Percentiles rank a stretch among this genome's conserved stretches.
Conservation (phyloP, 2,797 vertebrate species). For the Galagoides demidoff region DNA sequence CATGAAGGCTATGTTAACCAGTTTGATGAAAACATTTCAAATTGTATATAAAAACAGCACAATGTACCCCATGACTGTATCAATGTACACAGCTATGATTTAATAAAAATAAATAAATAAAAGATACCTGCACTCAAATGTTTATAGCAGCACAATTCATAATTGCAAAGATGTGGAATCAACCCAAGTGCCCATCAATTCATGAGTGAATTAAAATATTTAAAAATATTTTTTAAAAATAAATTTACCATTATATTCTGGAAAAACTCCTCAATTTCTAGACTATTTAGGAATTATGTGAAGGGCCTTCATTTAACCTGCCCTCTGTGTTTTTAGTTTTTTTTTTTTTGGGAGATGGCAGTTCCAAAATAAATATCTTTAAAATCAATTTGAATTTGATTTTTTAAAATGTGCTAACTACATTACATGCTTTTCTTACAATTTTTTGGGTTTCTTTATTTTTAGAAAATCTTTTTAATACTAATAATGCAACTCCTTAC, state of each 20-base stretch:
- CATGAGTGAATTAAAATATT: no score
- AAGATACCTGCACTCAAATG: no score
- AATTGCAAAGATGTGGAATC: no score
- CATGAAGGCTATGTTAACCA: no score
- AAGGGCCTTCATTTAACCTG: background rate
- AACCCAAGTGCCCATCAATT: no score
- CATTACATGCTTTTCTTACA: background rate
- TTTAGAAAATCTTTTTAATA: background rate
- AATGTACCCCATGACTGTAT: no score
- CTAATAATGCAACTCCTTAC: slow-evolving; percentile 1
- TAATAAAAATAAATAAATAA: no score
- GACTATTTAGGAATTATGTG: slow-evolving; percentile 25
- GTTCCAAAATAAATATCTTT: slow-evolving; percentile 4
- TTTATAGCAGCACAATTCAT: no score
- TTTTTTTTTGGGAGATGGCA: background rate
- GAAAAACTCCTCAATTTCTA: slow-evolving; percentile 13
- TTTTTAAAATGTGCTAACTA: background rate
- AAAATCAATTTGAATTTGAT: background rate
- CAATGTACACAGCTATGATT: no score
- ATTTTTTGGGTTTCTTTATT: slow-evolving; percentile 13
- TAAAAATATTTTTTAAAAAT: background rate
- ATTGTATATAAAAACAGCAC: no score
- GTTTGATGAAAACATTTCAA: no score
- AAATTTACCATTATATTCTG: background rate
- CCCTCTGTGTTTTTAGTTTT: background rate